phyloP scores from a whole-genome alignment of 2,888 invertebrate species.

The Hypomecis atomaria region DNA sequence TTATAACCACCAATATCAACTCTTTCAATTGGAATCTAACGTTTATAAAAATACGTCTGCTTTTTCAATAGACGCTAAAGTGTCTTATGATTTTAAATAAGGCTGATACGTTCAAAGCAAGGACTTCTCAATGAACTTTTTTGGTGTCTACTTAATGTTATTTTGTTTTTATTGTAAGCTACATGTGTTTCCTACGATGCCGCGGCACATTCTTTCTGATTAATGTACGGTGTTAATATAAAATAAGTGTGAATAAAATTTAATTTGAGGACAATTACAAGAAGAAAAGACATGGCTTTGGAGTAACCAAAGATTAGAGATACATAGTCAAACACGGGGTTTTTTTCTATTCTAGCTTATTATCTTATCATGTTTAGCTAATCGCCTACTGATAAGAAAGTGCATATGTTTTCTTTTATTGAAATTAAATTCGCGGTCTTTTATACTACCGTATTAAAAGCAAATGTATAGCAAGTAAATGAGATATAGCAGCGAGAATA shows the following conservation, averaged over 20 bases:
- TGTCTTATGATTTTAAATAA: constrained; percentile 9
- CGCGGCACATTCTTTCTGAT: constrained; percentile 75
- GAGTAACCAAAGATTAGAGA: no score
- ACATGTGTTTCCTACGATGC: constrained; percentile 69
- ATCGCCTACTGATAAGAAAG: no score
- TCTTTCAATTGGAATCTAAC: constrained; percentile 25
- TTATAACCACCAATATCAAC: constrained; percentile 3
- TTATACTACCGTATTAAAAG: no score
- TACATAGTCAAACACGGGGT: no score
- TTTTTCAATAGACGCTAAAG: constrained; percentile 27
- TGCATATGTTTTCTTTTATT: no score
- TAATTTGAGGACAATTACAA: background rate
- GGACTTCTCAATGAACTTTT: constrained; percentile 75
- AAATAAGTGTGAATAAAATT: constrained; percentile 9
- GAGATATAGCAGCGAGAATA: no score
- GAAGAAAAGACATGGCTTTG: background rate
- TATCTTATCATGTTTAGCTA: no score
- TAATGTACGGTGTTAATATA: constrained; percentile 57
- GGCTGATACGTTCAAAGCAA: constrained; percentile 54
- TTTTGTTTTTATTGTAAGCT: constrained; percentile 79
- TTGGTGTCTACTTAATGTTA: constrained; percentile 72
- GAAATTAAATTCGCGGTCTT: no score
- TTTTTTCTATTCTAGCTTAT: no score
- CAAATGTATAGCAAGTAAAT: no score
- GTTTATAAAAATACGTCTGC: constrained; percentile 16